A percentile compares a stretch with the other conserved stretches of the same genome.
These are phyloP conservation scores for Argyrosomus regius DNA, from an alignment of 2,797 vertebrate genomes.

Conservation along the genomic window DNA sequence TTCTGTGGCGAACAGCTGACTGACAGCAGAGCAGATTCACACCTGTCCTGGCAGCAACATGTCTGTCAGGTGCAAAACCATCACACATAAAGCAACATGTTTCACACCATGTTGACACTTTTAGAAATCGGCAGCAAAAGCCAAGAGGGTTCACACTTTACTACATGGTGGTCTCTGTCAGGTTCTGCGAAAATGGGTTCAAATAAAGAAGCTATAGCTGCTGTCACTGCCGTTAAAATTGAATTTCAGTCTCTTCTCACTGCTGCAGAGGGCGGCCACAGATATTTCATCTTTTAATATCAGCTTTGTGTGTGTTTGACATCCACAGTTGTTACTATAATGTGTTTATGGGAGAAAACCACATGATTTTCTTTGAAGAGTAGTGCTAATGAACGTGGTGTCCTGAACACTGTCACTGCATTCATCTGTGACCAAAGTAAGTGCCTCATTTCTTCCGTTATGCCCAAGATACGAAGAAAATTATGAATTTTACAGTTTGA, in stretches of 20 bases:
- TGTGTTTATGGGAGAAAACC: background rate
- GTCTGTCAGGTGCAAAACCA: background rate
- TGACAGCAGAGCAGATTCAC: constrained; percentile 9
- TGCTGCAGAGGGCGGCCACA: background rate
- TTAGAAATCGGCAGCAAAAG: background rate
- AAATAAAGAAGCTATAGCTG: background rate
- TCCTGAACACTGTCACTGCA: background rate
- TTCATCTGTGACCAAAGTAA: constrained; percentile 6
- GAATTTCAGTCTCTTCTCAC: background rate
- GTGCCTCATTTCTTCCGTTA: background rate
- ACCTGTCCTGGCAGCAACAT: background rate
- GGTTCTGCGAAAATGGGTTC: background rate
- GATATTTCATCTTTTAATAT: background rate
- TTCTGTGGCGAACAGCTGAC: background rate
- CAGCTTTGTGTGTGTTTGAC: background rate
- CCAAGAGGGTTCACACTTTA: background rate
- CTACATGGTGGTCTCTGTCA: background rate
- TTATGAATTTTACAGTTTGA: background rate
- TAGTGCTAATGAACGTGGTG: background rate
- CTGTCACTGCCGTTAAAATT: no score
- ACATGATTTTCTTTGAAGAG: constrained; percentile 1
- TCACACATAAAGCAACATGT: background rate
- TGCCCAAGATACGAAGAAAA: background rate
- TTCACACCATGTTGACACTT: constrained; percentile 18
- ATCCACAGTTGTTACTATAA: background rate